Percentiles rank a stretch among this genome's conserved stretches.
Evolutionary conservation across 1,140 invertebrate genomes (phyloP).

Genomic region (Thrips palmi): DNA sequence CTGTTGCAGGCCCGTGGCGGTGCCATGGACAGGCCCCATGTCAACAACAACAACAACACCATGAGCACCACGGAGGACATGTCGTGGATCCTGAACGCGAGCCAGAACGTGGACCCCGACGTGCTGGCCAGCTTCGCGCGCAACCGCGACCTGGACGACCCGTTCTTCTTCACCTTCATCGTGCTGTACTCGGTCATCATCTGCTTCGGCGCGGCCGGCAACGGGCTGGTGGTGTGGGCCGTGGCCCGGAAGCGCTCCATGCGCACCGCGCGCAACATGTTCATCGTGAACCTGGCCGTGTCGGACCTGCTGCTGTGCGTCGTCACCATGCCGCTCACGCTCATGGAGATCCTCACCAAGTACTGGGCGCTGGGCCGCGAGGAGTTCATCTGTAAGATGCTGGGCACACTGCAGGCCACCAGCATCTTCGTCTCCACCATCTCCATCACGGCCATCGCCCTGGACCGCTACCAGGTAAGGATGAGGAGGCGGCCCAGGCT

Average conservation of each 20-base stretch:
- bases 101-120: slow-evolving; percentile 25
- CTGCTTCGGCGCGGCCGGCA: slow-evolving; percentile 54
- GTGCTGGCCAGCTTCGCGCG: slow-evolving; percentile 35
- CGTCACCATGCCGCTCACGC: slow-evolving; percentile 35
- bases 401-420: slow-evolving; percentile 30
- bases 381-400: slow-evolving; percentile 34
- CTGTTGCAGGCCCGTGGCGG: too few relatives aligned
- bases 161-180: slow-evolving; percentile 41
- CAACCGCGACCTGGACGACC: slow-evolving; percentile 45
- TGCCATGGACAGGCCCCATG: too few relatives aligned
- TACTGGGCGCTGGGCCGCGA: slow-evolving; percentile 24
- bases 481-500: too few relatives aligned
- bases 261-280: slow-evolving; percentile 38
- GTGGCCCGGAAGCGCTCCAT: slow-evolving; percentile 28
- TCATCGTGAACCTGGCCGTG: slow-evolving; percentile 38
- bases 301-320: slow-evolving; percentile 36
- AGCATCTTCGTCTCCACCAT: slow-evolving; percentile 40
- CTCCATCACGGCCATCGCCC: slow-evolving; percentile 37
- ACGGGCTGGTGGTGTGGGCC: slow-evolving; percentile 61
- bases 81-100: slow-evolving; percentile 10
- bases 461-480: slow-evolving; percentile 37
- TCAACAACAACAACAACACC: too few relatives aligned
- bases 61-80: neutral
- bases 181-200: slow-evolving; percentile 53
- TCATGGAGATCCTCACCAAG: slow-evolving; percentile 23